A percentile compares a stretch with the other conserved stretches of the same genome.
phyloP scores from a whole-genome alignment of 2,797 vertebrate species.

The Paramormyrops hopkinsi region DNA sequence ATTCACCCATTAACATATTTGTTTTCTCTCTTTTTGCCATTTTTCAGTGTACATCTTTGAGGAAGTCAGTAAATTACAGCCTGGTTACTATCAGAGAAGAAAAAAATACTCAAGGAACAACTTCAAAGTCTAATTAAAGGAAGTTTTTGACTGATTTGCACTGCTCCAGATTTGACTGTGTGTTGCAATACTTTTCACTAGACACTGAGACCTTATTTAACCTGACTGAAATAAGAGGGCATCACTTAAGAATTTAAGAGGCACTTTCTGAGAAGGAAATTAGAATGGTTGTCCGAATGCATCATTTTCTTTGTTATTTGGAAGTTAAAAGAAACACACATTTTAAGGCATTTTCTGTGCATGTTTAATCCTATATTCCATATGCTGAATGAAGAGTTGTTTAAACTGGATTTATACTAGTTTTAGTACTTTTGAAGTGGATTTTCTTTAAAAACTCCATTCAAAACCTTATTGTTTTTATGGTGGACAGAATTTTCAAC shows the following conservation, averaged over 20 bases:
- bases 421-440: neutral
- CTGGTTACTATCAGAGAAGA: slow-evolving; percentile 32
- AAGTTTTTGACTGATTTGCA: slow-evolving; percentile 82
- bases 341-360: neutral
- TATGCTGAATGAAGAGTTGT: neutral
- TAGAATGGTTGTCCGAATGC: neutral
- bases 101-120: slow-evolving; percentile 50
- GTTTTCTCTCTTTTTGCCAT: neutral
- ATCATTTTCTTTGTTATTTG: neutral
- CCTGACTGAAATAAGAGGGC: neutral
- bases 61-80: slow-evolving; percentile 27
- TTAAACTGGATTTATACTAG: neutral
- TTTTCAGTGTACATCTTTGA: slow-evolving; percentile 16
- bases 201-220: slow-evolving; percentile 41
- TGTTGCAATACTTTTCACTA: slow-evolving; percentile 62
- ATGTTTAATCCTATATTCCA: neutral
- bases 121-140: slow-evolving; percentile 70
- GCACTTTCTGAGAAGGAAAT: neutral
- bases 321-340: neutral
- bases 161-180: slow-evolving; percentile 60
- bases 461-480: neutral
- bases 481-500: neutral
- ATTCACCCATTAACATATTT: neutral
- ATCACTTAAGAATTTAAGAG: neutral
- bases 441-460: neutral